These are phyloP conservation scores for Latheticus oryzae DNA, from an alignment of 2,888 invertebrate species.

Conservation along the genomic window DNA sequence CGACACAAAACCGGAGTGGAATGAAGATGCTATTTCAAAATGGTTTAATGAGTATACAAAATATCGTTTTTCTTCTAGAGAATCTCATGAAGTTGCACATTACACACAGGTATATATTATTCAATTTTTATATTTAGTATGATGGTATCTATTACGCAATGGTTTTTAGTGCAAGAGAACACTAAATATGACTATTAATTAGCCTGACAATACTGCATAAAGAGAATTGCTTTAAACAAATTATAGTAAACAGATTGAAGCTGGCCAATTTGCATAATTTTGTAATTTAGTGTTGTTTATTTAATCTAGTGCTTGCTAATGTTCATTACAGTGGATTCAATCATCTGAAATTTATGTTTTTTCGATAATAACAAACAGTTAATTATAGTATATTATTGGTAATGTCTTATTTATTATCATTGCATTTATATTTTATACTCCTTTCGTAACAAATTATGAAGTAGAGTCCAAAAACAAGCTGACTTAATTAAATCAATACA, in stretches of 20 bases:
- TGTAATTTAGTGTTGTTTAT: conserved; percentile 7
- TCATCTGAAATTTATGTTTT: conserved; percentile 9
- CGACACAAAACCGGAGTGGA: conserved; percentile 78
- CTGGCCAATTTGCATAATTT: conserved; percentile 17
- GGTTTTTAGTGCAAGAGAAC: no score
- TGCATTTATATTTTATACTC: background rate
- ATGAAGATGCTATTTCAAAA: conserved; percentile 73
- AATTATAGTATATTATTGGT: background rate
- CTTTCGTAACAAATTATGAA: no score
- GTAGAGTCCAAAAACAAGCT: no score
- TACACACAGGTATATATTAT: conserved; percentile 93
- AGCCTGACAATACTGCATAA: no score
- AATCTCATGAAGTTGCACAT: conserved; percentile 80
- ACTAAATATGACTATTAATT: no score
- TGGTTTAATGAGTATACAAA: conserved; percentile 85
- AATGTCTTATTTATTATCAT: conserved; percentile 7
- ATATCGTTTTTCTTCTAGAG: conserved; percentile 66
- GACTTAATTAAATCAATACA: no score
- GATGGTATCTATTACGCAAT: no score
- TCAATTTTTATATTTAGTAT: no score
- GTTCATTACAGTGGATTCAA: conserved; percentile 4
- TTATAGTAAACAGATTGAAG: background rate
- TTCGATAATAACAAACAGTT: background rate
- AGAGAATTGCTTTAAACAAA: no score
- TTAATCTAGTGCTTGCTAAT: conserved; percentile 3